These are phyloP conservation scores for Eriocheir sinensis DNA, from an alignment of 1,140 invertebrate genomes.

Conservation along the genomic window DNA sequence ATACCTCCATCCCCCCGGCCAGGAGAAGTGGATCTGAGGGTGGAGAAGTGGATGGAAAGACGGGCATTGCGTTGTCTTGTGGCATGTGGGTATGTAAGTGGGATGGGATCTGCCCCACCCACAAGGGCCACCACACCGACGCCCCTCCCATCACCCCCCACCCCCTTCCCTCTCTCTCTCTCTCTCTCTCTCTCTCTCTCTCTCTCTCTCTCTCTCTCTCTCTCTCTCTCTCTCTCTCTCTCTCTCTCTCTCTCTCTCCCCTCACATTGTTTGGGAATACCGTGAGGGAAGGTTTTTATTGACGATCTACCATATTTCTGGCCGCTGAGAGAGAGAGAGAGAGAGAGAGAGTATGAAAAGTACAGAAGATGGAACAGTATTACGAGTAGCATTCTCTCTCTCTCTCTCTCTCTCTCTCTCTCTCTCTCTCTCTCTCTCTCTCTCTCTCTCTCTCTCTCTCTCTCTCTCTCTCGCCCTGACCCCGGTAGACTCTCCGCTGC, in stretches of 20 bases:
- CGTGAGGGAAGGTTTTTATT: constrained; percentile 37
- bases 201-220: not conserved
- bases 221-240: not conserved
- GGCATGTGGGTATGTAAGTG: constrained; percentile 29
- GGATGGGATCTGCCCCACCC: constrained; percentile 28
- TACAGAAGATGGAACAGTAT: not conserved
- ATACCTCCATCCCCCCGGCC: not conserved
- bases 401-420: constrained; percentile 8
- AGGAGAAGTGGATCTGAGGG: not conserved
- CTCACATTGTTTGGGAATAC: not conserved
- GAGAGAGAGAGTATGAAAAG: not conserved
- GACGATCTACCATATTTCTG: constrained; percentile 57
- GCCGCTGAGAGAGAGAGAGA: not conserved
- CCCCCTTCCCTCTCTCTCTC: not conserved
- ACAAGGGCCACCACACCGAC: not conserved
- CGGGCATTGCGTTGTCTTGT: constrained; percentile 36
- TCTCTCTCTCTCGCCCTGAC: not conserved
- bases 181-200: not conserved
- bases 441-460: constrained; percentile 22
- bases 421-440: constrained; percentile 10
- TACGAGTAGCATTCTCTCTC: not conserved
- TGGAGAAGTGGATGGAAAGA: not conserved
- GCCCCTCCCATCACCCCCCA: constrained; percentile 34
- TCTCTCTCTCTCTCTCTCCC: not conserved
- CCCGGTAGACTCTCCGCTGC: not conserved